Conservation (phyloP, 2,888 invertebrate species). For the Torymus aiolomorphi region DNA sequence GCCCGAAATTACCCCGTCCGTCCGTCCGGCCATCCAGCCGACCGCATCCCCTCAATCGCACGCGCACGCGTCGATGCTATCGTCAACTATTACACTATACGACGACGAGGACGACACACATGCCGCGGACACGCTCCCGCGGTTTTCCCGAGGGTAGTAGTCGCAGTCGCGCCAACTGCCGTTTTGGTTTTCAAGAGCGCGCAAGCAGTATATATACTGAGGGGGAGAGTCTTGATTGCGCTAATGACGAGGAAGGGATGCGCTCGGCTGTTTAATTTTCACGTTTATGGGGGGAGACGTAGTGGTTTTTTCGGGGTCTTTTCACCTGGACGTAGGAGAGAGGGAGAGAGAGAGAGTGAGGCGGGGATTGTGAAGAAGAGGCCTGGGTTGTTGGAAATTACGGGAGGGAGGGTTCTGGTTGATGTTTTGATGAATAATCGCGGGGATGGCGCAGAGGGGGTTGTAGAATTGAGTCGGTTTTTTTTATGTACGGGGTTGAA, state of each 20-base stretch:
- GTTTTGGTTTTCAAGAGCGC: not conserved
- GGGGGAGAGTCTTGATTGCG: slow-evolving; percentile 43
- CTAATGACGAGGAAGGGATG: slow-evolving; percentile 13
- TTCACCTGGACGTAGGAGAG: slow-evolving; percentile 15
- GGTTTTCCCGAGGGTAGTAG: too few relatives aligned
- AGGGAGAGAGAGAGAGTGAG: too few relatives aligned
- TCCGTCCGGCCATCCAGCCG: not conserved
- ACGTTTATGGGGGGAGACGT: not conserved
- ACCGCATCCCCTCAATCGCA: too few relatives aligned
- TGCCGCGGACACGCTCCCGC: not conserved
- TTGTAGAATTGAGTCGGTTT: too few relatives aligned
- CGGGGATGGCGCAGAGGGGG: too few relatives aligned
- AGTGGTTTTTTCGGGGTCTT: not conserved
- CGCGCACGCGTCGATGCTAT: too few relatives aligned
- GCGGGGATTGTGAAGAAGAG: not conserved
- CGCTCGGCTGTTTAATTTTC: slow-evolving; percentile 21
- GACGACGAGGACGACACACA: not conserved
- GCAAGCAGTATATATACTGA: too few relatives aligned
- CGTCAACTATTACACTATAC: too few relatives aligned
- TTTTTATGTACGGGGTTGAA: too few relatives aligned
- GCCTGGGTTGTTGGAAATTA: not conserved
- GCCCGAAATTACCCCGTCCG: not conserved
- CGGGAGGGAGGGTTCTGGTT: not conserved
- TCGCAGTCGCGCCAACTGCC: slow-evolving; percentile 23
- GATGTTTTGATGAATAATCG: too few relatives aligned